phyloP scores from a whole-genome alignment of 2,797 vertebrate genomes.

The Mionectes olivaceus region DNA sequence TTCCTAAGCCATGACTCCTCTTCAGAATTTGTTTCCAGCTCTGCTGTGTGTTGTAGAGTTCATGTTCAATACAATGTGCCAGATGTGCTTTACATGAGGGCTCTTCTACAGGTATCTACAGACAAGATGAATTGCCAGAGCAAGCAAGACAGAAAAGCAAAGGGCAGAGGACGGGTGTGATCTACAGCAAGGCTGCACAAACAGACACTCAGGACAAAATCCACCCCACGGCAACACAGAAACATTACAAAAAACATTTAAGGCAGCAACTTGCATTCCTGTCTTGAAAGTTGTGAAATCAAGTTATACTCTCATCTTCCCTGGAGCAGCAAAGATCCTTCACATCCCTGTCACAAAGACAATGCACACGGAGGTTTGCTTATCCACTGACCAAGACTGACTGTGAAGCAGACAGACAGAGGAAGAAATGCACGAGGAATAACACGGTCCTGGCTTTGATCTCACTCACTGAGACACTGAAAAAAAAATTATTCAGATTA shows the following conservation, averaged over 20 bases:
- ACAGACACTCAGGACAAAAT: conserved; percentile 9
- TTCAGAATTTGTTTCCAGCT: background rate
- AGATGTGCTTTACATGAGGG: background rate
- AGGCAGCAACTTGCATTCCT: background rate
- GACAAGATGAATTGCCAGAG: background rate
- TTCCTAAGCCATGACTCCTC: background rate
- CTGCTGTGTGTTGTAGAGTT: background rate
- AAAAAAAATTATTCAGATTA: background rate
- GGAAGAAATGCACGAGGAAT: background rate
- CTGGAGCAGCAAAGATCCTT: background rate
- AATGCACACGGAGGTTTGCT: background rate
- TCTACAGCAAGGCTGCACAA: background rate
- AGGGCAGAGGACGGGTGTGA: background rate
- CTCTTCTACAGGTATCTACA: background rate
- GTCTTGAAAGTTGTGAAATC: background rate
- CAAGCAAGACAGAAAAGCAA: background rate
- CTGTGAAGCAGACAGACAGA: background rate
- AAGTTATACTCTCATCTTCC: background rate
- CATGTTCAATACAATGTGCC: background rate
- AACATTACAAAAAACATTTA: background rate
- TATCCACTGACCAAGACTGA: background rate
- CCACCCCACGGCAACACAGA: background rate
- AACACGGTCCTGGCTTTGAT: background rate
- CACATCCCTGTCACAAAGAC: background rate
- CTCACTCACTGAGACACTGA: background rate